A percentile compares a stretch with the other conserved stretches of the same genome.
Conservation (phyloP, 2,888 invertebrate species). For the Drosophila pseudotakahashii region DNA sequence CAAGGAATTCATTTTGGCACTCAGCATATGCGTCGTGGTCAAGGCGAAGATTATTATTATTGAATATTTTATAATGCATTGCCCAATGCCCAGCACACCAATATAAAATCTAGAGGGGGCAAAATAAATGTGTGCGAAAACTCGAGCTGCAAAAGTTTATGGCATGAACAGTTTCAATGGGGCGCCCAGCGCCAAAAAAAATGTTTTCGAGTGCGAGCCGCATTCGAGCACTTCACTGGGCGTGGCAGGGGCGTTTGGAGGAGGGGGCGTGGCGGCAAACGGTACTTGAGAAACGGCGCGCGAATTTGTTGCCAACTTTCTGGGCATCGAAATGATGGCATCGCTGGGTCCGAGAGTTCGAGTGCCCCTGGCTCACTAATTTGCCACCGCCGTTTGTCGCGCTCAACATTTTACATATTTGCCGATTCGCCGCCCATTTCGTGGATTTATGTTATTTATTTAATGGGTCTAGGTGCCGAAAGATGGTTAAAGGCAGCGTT, state of each 20-base stretch:
- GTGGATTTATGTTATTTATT: conserved; percentile 23
- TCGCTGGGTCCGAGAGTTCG: conserved; percentile 3
- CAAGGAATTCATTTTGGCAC: conserved; percentile 46
- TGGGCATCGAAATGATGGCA: conserved; percentile 25
- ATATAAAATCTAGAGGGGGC: conserved; percentile 2
- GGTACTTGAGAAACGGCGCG: conserved; percentile 66
- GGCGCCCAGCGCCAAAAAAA: conserved; percentile 62
- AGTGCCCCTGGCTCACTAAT: conserved; percentile 40
- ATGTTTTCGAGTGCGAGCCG: conserved; percentile 72
- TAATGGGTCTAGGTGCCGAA: conserved; percentile 15
- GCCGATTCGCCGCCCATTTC: conserved; percentile 13
- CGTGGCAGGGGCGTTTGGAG: background rate
- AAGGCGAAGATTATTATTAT: conserved; percentile 75
- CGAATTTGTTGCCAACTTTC: conserved; percentile 79
- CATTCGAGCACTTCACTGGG: conserved; percentile 57
- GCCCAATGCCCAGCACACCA: conserved; percentile 20
- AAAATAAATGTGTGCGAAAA: conserved; percentile 43
- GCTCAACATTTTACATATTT: conserved; percentile 37
- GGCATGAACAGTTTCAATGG: conserved; percentile 66
- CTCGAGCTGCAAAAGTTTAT: conserved; percentile 60
- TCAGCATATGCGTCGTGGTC: conserved; percentile 75
- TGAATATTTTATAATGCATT: conserved; percentile 68
- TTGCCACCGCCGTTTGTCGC: conserved; percentile 32
- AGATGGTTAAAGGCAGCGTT: conserved; percentile 5
- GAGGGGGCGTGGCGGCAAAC: conserved; percentile 18